Evolutionary conservation across 2,888 invertebrate species (phyloP).

Genomic region (Megalurothrips usitatus): DNA sequence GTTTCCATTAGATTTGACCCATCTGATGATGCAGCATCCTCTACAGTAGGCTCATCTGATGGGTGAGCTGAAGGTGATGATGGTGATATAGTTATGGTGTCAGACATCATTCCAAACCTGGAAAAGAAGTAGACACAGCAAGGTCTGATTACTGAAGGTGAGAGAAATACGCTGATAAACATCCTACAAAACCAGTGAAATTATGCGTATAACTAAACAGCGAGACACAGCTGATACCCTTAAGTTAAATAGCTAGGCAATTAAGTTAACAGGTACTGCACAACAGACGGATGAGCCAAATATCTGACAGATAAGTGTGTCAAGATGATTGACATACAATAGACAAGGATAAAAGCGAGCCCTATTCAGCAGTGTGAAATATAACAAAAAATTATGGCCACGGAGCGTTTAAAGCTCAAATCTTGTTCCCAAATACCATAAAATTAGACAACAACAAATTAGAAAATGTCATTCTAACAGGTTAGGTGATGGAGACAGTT

Average conservation of each 20-base stretch:
- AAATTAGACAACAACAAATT: neutral
- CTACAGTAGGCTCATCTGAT: neutral
- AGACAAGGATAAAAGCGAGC: neutral
- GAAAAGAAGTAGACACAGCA: neutral
- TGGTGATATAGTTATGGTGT: neutral
- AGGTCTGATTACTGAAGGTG: neutral
- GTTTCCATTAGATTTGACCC: constrained; percentile 7
- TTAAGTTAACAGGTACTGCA: neutral
- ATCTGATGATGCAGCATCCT: constrained; percentile 4
- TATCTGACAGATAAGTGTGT: neutral
- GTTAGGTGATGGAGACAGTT: neutral
- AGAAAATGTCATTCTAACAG: neutral
- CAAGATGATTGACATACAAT: neutral
- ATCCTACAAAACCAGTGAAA: neutral
- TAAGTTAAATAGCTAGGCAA: neutral
- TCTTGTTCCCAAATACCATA: neutral
- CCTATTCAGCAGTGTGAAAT: neutral
- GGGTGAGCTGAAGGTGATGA: neutral
- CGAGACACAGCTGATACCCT: too few relatives aligned
- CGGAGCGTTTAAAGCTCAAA: neutral
- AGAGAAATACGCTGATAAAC: neutral
- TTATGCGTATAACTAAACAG: neutral
- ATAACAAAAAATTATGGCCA: neutral
- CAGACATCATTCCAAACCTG: neutral
- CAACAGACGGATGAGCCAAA: neutral